These are phyloP conservation scores for Chascanopsetta lugubris DNA, from an alignment of 2,113 vertebrate genomes.

Conservation along the genomic window DNA sequence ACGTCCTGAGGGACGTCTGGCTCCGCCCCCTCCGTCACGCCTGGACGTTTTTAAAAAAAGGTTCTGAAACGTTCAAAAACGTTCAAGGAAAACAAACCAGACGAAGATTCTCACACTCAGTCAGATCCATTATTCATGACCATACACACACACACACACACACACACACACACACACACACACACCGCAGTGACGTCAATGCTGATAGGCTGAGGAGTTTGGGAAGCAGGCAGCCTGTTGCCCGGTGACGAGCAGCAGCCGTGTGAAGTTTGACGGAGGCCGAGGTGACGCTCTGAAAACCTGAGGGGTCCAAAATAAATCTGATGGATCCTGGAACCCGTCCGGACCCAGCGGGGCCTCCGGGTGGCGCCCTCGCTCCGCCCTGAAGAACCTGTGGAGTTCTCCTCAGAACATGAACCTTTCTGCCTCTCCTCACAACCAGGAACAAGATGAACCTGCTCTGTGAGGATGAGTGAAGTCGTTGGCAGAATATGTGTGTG, in stretches of 20 bases:
- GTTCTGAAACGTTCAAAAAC: no score
- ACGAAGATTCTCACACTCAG: slow-evolving; percentile 1
- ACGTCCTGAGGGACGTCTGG: no score
- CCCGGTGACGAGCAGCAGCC: slow-evolving; percentile 52
- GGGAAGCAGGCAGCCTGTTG: slow-evolving; percentile 50
- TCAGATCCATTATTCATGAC: slow-evolving; percentile 4
- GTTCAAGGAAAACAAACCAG: background rate
- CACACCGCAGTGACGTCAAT: slow-evolving; percentile 60
- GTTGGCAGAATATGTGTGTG: background rate
- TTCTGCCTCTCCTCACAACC: background rate
- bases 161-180: slow-evolving; percentile 10
- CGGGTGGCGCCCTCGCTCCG: no score
- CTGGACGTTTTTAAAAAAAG: no score
- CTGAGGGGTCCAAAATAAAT: background rate
- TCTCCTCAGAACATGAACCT: no score
- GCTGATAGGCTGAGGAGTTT: slow-evolving; percentile 48
- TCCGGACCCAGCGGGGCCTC: no score
- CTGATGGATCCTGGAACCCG: background rate
- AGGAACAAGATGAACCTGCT: no score
- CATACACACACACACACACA: slow-evolving; percentile 39
- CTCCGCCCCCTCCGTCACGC: no score
- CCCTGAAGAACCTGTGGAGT: background rate
- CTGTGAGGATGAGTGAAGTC: background rate
- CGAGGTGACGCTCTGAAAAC: background rate
- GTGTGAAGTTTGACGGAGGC: slow-evolving; percentile 13